phyloP scores from a whole-genome alignment of 2,113 vertebrate genomes.

The Takifugu flavidus region DNA sequence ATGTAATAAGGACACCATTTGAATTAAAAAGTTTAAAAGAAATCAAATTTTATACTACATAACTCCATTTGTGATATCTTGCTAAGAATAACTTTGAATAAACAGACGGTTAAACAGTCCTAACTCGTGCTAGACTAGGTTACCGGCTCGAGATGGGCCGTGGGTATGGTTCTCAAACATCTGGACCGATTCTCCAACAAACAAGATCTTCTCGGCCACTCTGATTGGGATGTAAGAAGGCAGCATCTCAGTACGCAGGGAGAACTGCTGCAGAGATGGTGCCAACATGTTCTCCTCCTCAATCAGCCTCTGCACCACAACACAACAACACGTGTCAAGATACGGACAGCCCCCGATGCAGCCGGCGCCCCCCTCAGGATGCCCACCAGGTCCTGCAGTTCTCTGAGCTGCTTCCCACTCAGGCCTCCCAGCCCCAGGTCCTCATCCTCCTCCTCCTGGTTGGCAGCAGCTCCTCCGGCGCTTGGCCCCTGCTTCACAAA shows the following conservation, averaged over 20 bases:
- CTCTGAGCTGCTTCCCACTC: conserved; percentile 92
- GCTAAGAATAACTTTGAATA: not conserved
- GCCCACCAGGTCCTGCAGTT: conserved; percentile 93
- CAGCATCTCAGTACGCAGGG: conserved; percentile 90
- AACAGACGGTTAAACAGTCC: no score
- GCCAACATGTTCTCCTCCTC: conserved; percentile 99
- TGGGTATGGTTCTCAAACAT: conserved; percentile 99
- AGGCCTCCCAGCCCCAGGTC: conserved; percentile 94
- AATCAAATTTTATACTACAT: no score
- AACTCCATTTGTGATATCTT: no score
- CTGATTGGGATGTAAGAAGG: conserved; percentile 94
- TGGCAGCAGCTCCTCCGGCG: conserved; percentile 79
- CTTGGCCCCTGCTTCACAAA: conserved; percentile 94
- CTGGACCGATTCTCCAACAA: conserved; percentile 97
- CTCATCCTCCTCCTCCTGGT: conserved; percentile 92
- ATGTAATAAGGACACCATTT: no score
- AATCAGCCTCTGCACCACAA: conserved; percentile 81
- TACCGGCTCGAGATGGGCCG: conserved; percentile 89
- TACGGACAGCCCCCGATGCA: not conserved
- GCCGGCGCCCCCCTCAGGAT: not conserved
- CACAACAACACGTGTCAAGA: not conserved
- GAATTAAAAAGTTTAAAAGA: no score
- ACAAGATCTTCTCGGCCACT: conserved; percentile 97
- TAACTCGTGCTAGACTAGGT: not conserved
- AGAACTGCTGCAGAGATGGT: conserved; percentile 95